Percentiles rank a stretch among this genome's conserved stretches.
phyloP scores from a whole-genome alignment of 2,888 invertebrate genomes.

The Tachina lurida region DNA sequence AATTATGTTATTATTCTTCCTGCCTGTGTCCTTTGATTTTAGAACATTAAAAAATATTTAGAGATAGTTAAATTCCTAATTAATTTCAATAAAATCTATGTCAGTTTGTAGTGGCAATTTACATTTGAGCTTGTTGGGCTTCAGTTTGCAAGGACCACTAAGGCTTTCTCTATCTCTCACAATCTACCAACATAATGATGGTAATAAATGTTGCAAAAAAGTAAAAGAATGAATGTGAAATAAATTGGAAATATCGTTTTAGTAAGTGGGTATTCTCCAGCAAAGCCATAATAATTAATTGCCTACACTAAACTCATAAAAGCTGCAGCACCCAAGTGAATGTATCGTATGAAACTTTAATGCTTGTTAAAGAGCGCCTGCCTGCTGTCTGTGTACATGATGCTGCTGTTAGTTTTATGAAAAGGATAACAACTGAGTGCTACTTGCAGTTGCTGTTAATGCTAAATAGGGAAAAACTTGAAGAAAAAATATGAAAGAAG shows the following conservation, averaged over 20 bases:
- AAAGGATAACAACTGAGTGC: neutral
- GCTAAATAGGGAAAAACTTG: neutral
- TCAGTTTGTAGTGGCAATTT: slow-evolving; percentile 38
- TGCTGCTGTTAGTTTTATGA: neutral
- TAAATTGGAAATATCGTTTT: slow-evolving; percentile 17
- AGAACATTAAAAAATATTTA: slow-evolving; percentile 6
- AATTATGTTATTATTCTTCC: neutral
- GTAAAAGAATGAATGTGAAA: neutral
- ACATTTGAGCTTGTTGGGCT: slow-evolving; percentile 26
- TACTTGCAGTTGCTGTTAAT: neutral
- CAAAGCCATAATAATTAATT: slow-evolving; percentile 67
- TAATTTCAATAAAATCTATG: slow-evolving; percentile 43
- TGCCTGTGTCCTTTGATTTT: neutral
- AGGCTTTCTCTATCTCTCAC: neutral
- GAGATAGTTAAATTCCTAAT: slow-evolving; percentile 28
- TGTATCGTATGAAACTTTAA: slow-evolving; percentile 51
- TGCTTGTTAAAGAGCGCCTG: slow-evolving; percentile 25
- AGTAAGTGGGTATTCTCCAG: slow-evolving; percentile 3
- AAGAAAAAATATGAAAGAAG: neutral
- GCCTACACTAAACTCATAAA: slow-evolving; percentile 44
- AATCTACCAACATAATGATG: neutral
- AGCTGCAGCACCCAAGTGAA: slow-evolving; percentile 37
- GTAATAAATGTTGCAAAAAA: neutral
- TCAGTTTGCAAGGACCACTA: slow-evolving; percentile 12
- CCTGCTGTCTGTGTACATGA: neutral